Conservation (phyloP, 2,113 vertebrate genomes). For the Lethenteron reissneri region DNA sequence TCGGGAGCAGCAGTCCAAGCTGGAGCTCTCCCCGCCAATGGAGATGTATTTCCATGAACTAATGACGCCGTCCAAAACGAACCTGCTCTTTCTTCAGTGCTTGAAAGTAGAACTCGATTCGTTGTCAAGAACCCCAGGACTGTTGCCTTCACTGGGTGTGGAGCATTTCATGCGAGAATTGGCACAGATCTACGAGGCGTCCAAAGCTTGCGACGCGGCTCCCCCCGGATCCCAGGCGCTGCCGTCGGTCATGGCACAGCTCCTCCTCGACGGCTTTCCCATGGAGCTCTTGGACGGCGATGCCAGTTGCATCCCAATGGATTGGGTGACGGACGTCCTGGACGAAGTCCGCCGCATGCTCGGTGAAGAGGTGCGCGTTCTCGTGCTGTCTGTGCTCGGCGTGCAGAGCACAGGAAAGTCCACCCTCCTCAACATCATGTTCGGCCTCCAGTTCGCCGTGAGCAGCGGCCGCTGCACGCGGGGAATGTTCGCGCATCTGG, state of each 20-base stretch:
- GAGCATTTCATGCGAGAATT: constrained; percentile 38
- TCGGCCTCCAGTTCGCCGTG: constrained; percentile 20
- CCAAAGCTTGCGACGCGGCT: constrained; percentile 13
- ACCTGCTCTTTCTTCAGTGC: neutral
- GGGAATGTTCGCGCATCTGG: constrained; percentile 7
- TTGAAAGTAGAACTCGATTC: constrained; percentile 1
- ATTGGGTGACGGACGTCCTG: constrained; percentile 34
- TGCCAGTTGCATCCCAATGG: constrained; percentile 30
- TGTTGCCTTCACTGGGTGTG: neutral
- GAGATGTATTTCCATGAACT: neutral
- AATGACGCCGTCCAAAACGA: neutral
- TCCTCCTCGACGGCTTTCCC: constrained; percentile 32
- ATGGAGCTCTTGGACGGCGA: constrained; percentile 39
- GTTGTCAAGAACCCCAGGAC: neutral
- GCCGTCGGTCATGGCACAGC: constrained; percentile 18
- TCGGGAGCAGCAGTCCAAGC: neutral
- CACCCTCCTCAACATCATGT: constrained; percentile 41
- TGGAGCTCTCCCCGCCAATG: neutral
- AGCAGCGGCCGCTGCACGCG: constrained; percentile 8
- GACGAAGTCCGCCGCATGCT: constrained; percentile 19
- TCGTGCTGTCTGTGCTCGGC: constrained; percentile 32
- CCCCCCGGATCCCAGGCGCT: constrained; percentile 7
- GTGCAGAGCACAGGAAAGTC: constrained; percentile 42
- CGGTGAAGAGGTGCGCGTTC: constrained; percentile 18
- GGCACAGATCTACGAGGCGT: constrained; percentile 40